These are phyloP conservation scores for Epiblema foenella DNA, from an alignment of 2,888 invertebrate species.

Conservation along the genomic window DNA sequence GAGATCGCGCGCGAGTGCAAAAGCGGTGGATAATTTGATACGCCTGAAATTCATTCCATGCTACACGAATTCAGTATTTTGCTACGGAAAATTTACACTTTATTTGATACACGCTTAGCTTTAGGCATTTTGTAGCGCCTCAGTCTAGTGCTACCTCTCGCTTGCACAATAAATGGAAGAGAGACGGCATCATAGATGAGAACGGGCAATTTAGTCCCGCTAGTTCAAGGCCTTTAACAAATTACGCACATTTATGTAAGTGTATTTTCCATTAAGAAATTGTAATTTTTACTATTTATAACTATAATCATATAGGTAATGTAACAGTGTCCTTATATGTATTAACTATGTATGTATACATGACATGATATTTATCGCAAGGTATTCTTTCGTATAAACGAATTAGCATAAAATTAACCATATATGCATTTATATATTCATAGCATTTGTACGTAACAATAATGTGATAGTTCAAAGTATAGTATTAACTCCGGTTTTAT, in stretches of 20 bases:
- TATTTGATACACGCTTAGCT: constrained; percentile 70
- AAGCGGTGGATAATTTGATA: constrained; percentile 64
- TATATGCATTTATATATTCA: constrained; percentile 63
- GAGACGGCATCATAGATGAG: constrained; percentile 44
- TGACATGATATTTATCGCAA: constrained; percentile 35
- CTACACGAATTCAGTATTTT: constrained; percentile 73
- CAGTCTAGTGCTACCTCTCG: constrained; percentile 49
- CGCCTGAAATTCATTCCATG: constrained; percentile 75
- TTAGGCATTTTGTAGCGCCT: constrained; percentile 57
- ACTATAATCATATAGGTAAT: constrained; percentile 48
- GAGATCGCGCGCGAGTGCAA: constrained; percentile 49
- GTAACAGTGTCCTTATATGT: constrained; percentile 58
- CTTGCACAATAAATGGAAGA: constrained; percentile 46
- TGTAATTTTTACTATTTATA: constrained; percentile 52
- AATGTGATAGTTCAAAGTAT: constrained; percentile 64
- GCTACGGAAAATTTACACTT: constrained; percentile 73
- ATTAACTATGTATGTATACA: constrained; percentile 46
- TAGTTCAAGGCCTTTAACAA: constrained; percentile 56
- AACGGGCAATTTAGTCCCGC: constrained; percentile 55
- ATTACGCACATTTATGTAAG: constrained; percentile 59
- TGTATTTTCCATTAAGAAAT: constrained; percentile 52
- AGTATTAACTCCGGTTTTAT: constrained; percentile 49
- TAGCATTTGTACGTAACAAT: constrained; percentile 68
- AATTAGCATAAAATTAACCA: constrained; percentile 49
- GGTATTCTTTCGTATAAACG: constrained; percentile 45